phyloP scores from a whole-genome alignment of 2,888 invertebrate genomes.

The Ethmia dodecea region DNA sequence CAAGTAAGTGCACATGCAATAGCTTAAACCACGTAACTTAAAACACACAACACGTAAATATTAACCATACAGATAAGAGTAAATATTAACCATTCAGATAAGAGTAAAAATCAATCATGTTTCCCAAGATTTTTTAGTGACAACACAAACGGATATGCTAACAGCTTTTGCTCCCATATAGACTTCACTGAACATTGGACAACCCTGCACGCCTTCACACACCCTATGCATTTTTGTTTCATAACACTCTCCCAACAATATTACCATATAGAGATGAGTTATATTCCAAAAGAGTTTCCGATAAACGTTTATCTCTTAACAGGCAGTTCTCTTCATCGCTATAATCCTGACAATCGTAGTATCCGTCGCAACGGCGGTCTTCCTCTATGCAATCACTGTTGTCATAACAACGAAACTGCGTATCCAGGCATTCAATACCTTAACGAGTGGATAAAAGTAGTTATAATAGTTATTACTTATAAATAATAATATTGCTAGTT shows the following conservation, averaged over 20 bases:
- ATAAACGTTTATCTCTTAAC: slow-evolving; percentile 57
- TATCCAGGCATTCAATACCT: slow-evolving; percentile 58
- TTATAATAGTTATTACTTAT: slow-evolving; percentile 6
- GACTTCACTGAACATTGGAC: background rate
- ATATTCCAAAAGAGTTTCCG: slow-evolving; percentile 15
- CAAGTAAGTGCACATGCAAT: no score
- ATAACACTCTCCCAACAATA: slow-evolving; percentile 1
- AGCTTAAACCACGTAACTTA: no score
- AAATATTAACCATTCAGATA: no score
- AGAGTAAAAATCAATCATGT: no score
- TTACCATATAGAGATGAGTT: slow-evolving; percentile 6
- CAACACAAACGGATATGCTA: no score
- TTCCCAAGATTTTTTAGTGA: no score
- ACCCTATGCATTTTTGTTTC: background rate
- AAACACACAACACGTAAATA: no score
- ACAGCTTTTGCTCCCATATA: no score
- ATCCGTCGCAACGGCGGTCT: slow-evolving; percentile 77
- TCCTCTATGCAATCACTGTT: slow-evolving; percentile 79
- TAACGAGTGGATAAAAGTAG: slow-evolving; percentile 38
- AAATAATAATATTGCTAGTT: no score
- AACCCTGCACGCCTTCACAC: background rate
- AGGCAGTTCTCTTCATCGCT: slow-evolving; percentile 81
- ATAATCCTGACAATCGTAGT: slow-evolving; percentile 78
- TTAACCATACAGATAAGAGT: no score
- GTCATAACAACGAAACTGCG: slow-evolving; percentile 74